Percentiles rank a stretch among this genome's conserved stretches.
Evolutionary conservation across 2,888 invertebrate species (phyloP).

Genomic region (Nowickia ferox): DNA sequence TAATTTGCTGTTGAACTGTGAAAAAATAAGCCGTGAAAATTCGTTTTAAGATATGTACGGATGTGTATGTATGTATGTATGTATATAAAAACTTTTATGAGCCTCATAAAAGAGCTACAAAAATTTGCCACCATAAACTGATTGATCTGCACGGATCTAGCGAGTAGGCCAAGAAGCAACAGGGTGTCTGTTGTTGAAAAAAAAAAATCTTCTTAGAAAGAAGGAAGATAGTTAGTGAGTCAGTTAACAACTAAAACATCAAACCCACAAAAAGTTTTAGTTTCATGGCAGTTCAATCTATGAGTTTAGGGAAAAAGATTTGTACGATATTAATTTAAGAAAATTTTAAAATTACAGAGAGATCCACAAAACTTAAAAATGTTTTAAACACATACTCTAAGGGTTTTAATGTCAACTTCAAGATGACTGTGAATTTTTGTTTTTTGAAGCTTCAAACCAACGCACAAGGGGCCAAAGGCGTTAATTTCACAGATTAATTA

Average conservation of each 20-base stretch:
- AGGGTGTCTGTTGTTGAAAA: slow-evolving; percentile 49
- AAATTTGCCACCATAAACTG: slow-evolving; percentile 65
- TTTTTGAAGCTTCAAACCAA: no score
- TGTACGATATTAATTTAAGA: background rate
- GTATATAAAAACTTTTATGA: slow-evolving; percentile 56
- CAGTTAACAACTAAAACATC: slow-evolving; percentile 51
- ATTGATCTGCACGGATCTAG: slow-evolving; percentile 67
- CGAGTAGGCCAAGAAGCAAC: slow-evolving; percentile 60
- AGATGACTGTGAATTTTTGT: no score
- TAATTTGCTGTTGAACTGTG: slow-evolving; percentile 8
- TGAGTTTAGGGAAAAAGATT: background rate
- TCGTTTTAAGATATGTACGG: slow-evolving; percentile 48
- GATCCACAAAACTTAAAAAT: no score
- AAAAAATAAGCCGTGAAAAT: slow-evolving; percentile 46
- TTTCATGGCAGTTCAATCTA: slow-evolving; percentile 15
- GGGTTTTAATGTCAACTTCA: no score
- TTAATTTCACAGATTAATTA: no score
- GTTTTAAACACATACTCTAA: no score
- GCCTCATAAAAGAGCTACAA: slow-evolving; percentile 65
- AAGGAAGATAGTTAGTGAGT: slow-evolving; percentile 30
- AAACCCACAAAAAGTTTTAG: slow-evolving; percentile 40
- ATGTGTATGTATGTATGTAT: no score
- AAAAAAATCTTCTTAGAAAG: background rate
- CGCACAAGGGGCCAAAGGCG: no score
- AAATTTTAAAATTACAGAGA: background rate